Conservation (phyloP, 1,140 invertebrate genomes). For the Drosophila repleta region DNA sequence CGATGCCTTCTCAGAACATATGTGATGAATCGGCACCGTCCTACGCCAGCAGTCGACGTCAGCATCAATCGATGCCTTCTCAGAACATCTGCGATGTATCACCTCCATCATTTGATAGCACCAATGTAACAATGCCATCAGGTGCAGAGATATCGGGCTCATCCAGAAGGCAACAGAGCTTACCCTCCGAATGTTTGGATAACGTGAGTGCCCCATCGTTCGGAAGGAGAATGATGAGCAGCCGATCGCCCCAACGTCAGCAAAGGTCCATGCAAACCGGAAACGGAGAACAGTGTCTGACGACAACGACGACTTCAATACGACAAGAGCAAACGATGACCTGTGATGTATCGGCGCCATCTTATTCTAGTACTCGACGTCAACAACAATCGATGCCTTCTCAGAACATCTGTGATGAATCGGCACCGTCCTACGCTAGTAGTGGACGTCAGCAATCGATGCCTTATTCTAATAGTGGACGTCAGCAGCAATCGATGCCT, state of each 20-base stretch:
- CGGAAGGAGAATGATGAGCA: neutral
- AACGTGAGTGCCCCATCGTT: slow-evolving; percentile 25
- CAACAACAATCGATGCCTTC: neutral
- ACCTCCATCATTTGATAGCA: too few species aligned
- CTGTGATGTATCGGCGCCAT: slow-evolving; percentile 5
- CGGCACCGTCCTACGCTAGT: neutral
- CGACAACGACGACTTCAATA: neutral
- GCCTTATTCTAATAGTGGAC: neutral
- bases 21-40: neutral
- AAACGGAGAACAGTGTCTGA: neutral
- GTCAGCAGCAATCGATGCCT: neutral
- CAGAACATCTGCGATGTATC: too few species aligned
- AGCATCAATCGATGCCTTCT: too few species aligned
- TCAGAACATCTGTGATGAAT: slow-evolving; percentile 9
- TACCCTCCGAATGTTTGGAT: neutral
- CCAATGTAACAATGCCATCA: slow-evolving; percentile 14
- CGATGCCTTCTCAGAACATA: neutral
- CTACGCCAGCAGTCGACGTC: neutral
- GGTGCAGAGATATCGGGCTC: neutral
- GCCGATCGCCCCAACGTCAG: neutral
- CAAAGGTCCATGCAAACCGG: too few species aligned
- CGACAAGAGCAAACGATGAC: neutral
- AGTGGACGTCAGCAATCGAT: slow-evolving; percentile 4
- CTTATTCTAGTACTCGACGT: neutral
- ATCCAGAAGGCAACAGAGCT: neutral